Evolutionary conservation across 2,888 invertebrate genomes (phyloP), one percentile per base, ranked within the genome.

Genomic region (Mesopsocus fuscifrons): DNA sequence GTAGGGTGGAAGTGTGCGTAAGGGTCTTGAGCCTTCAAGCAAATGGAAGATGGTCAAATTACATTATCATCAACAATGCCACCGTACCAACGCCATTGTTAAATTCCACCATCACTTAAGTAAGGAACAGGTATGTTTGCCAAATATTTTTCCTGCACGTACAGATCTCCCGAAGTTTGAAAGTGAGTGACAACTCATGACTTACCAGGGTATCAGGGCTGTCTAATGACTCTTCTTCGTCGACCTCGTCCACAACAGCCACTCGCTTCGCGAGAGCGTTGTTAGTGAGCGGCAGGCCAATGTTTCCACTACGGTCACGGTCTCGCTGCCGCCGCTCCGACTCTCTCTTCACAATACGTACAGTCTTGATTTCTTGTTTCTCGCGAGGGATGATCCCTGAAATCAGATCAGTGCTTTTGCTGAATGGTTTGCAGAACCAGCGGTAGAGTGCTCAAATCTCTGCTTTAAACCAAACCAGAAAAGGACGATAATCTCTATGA

Each of bases 291-390:
- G 56, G 55, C 22, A 56, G 53, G 3, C 56, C 58, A 34, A 56
- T 52, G 41, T 54, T 55, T 15, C 59, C 61, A 22, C 67, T 68
- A 38, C 81, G 74, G 53, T 84, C 84, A 38, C 83, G 67, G 53
- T 84, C 84, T 40, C 83, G 66, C 55, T 84, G 84, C 1, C 89
- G 67, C 42, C 87, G 71, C 58, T 88, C 89, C 17, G 87, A 84
- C 58, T 89, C 88, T 11, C 89, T 68, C 62, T 92, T 92, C 1
- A 92, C 89, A 53, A 91, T 89, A 46, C 91, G 71, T 15, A 92
- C 91, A 1, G 91, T 91, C 68, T 89, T 87, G 45, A 85, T 84
- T 62, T 89, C 88, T 58, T 80, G 74, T 47, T 85, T 85, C 55
- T 89, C 89, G 44, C 79, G 75, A 1, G 67, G 76, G 41, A 79